Conservation (phyloP, 2,797 vertebrate genomes). For the Sebastes matsubarae region DNA sequence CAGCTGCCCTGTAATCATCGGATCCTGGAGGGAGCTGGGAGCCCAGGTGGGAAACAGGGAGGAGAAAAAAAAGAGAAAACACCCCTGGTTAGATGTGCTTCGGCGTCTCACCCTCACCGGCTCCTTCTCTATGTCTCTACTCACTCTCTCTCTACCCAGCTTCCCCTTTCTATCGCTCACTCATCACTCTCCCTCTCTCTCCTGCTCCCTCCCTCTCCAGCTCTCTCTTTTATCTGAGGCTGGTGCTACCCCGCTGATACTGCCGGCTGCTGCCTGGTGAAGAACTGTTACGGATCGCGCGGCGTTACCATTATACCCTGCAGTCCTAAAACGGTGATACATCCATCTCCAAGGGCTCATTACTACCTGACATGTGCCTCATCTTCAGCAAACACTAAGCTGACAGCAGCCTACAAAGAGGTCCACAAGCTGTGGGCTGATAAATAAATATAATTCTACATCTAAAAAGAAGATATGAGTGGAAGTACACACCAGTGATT, state of each 20-base stretch:
- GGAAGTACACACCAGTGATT: conserved; percentile 49
- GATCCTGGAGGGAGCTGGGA: conserved; percentile 88
- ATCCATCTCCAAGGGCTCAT: conserved; percentile 82
- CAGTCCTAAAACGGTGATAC: conserved; percentile 90
- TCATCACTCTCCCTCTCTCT: conserved; percentile 82
- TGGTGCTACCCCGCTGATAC: conserved; percentile 92
- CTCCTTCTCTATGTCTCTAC: conserved; percentile 76
- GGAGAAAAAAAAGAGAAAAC: conserved; percentile 59
- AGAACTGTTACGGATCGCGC: conserved; percentile 96
- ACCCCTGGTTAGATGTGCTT: conserved; percentile 80
- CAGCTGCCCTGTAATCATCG: conserved; percentile 99
- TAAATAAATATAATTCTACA: conserved; percentile 54
- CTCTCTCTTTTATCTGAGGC: conserved; percentile 87
- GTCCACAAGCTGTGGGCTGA: conserved; percentile 30
- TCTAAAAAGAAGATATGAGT: conserved; percentile 29
- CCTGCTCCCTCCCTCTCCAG: conserved; percentile 80
- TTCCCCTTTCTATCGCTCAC: conserved; percentile 81
- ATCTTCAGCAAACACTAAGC: conserved; percentile 68
- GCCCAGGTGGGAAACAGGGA: conserved; percentile 73
- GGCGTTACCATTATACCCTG: conserved; percentile 95
- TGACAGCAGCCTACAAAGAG: conserved; percentile 57
- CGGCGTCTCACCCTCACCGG: conserved; percentile 79
- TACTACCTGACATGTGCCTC: conserved; percentile 73
- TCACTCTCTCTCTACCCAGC: conserved; percentile 79
- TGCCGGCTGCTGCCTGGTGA: conserved; percentile 96